phyloP scores from a whole-genome alignment of 2,113 vertebrate species.

The Gadus macrocephalus region DNA sequence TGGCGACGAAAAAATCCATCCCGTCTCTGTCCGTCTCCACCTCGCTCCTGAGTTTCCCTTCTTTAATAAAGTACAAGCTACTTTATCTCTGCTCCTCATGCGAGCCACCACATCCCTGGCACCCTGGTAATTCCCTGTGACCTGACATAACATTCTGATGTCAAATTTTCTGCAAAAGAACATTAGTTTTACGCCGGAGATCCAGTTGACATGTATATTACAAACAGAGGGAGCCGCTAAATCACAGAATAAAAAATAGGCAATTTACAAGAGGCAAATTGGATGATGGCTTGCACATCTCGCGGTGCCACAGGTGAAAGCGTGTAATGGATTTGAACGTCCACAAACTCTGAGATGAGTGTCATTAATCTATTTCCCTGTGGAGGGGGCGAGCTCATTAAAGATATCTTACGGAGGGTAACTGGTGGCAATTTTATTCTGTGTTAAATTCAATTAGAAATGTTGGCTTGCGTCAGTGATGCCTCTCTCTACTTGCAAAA shows the following conservation, averaged over 20 bases:
- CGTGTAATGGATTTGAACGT: conserved; percentile 67
- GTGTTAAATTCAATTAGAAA: conserved; percentile 60
- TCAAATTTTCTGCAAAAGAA: conserved; percentile 62
- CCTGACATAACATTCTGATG: conserved; percentile 49
- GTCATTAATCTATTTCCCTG: conserved; percentile 63
- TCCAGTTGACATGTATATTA: conserved; percentile 63
- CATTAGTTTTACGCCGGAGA: conserved; percentile 67
- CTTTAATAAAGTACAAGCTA: too few species aligned
- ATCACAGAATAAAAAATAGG: conserved; percentile 58
- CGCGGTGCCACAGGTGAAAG: conserved; percentile 64
- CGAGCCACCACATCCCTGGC: conserved; percentile 30
- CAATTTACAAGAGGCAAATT: conserved; percentile 71
- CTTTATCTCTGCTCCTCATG: neutral
- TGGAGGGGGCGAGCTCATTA: conserved; percentile 51
- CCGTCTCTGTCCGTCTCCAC: conserved; percentile 12
- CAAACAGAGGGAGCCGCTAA: conserved; percentile 52
- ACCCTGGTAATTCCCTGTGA: conserved; percentile 44
- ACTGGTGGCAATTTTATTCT: conserved; percentile 42
- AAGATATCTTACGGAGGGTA: conserved; percentile 58
- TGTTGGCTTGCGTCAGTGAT: conserved; percentile 6
- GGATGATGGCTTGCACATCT: conserved; percentile 69
- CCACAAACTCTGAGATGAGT: conserved; percentile 66
- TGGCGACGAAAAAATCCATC: conserved; percentile 16
- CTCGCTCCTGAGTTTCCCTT: neutral
- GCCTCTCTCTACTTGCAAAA: conserved; percentile 9